Base-by-base conservation (phyloP, 1,140 invertebrate genomes). In the Ceratina calcarata region DNA sequence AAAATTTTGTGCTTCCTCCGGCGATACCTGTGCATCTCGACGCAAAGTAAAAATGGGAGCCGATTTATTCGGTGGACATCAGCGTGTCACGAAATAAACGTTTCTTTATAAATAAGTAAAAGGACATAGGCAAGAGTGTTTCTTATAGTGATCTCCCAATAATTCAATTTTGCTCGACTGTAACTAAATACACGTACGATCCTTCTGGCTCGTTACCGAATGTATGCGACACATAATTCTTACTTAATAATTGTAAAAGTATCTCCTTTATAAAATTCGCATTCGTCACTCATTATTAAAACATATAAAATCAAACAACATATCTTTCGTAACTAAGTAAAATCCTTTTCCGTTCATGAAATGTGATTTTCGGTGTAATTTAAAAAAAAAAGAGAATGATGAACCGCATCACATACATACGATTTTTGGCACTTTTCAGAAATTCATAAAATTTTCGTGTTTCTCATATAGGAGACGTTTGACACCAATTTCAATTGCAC, bases 351-450 rank as follows among this genome's bases (percentile, higher is more conserved):
- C 49, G 18, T 68, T n/a, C 24, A 57, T 32, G 55, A 32, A 72
- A 32, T 57, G 20, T 57, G 57, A 24, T 15, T 49, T 62, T 27
- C 3, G 20, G 51, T 37, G 4, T 61, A 22, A 49, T 20, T 70
- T 70, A 61, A 53, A 37, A 37, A 37, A 37, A 37, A 37, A n/a
- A n/a, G n/a, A 37, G 32, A 37, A 37, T 37, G 32, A 62, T 70
- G 58, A 78, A 62, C 20, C 20, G 27, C 32, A 64, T 73, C 62
- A 66, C 53, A 78, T 78, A 73, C 77, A 78, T 49, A 78, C 49
- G 49, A 49, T 75, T 65, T 72, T 78, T 78, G 77, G 77, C 77
- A 78, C 77, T 78, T 73, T 79, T 79, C 70, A 78, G 67, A 78
- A 78, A 74, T 22, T 79, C 37, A 37, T 60, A 27, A 18, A 74